Percentiles rank a stretch among this genome's conserved stretches.
These are phyloP conservation scores for Chrysolina oricalcia DNA, from an alignment of 2,888 invertebrate genomes.

Conservation along the genomic window DNA sequence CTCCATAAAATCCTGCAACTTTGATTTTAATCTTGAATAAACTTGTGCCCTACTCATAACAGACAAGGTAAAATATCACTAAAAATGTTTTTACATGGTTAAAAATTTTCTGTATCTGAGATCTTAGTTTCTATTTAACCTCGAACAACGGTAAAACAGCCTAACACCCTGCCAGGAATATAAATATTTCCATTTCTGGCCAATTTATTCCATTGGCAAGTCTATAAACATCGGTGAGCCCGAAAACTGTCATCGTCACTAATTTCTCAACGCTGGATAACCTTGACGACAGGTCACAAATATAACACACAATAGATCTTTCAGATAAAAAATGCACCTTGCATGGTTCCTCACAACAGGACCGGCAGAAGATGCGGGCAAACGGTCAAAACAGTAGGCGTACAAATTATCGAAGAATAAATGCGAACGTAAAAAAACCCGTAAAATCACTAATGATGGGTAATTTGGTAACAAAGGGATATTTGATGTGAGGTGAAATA, in stretches of 20 bases:
- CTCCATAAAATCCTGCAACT: no score
- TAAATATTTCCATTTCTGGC: background rate
- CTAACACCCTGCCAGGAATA: background rate
- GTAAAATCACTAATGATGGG: background rate
- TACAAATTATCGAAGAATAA: background rate
- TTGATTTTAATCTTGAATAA: no score
- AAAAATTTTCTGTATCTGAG: background rate
- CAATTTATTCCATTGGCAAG: conserved; percentile 8
- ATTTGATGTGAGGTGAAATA: no score
- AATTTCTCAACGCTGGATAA: conserved; percentile 30
- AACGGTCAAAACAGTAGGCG: background rate
- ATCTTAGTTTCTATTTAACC: background rate
- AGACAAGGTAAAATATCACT: background rate
- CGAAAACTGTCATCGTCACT: conserved; percentile 32
- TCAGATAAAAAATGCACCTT: conserved; percentile 21
- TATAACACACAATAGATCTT: conserved; percentile 10
- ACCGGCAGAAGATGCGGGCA: background rate
- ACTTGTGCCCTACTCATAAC: background rate
- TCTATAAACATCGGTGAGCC: conserved; percentile 16
- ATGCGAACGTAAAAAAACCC: background rate
- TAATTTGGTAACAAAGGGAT: background rate
- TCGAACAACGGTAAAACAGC: background rate
- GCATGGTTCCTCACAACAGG: background rate
- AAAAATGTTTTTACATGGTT: background rate
- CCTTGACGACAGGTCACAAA: conserved; percentile 32